phyloP scores from a whole-genome alignment of 1,140 invertebrate species.

The Sycophaga agraensis region DNA sequence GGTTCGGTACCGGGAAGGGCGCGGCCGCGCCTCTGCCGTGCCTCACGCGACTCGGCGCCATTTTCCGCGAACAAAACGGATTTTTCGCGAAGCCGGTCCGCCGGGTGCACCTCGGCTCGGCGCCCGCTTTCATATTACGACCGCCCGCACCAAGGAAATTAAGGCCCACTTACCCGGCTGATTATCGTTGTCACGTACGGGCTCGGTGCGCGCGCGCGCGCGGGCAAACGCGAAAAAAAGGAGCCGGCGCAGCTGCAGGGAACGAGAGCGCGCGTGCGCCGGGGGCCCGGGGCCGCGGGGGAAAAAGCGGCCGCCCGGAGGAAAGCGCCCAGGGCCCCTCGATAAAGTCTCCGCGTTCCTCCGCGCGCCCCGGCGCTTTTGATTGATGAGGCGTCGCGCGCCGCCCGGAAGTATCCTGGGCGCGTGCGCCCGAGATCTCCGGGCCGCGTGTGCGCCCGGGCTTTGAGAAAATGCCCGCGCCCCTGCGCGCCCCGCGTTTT shows the following conservation, averaged over 20 bases:
- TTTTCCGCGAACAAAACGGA: too few relatives aligned
- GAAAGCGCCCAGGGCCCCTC: neutral
- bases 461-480: too few relatives aligned
- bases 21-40: neutral
- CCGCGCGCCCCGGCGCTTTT: neutral
- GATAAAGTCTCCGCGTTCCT: slow-evolving; percentile 15
- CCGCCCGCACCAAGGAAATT: slow-evolving; percentile 52
- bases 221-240: neutral
- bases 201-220: slow-evolving; percentile 24
- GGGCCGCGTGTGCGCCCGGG: neutral
- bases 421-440: neutral
- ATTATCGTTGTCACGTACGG: slow-evolving; percentile 54
- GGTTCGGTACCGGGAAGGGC: too few relatives aligned
- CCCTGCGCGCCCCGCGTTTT: too few relatives aligned
- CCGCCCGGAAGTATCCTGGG: neutral
- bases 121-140: slow-evolving; percentile 35
- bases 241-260: too few relatives aligned
- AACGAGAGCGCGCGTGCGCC: too few relatives aligned
- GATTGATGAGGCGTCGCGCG: neutral
- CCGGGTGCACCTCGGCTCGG: too few relatives aligned
- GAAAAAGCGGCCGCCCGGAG: too few relatives aligned
- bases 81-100: too few relatives aligned
- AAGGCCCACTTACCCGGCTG: slow-evolving; percentile 51
- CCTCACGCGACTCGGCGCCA: too few relatives aligned
- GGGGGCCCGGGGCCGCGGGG: too few relatives aligned